Conservation (phyloP, 2,113 vertebrate genomes). For the Hippotragus niger region DNA sequence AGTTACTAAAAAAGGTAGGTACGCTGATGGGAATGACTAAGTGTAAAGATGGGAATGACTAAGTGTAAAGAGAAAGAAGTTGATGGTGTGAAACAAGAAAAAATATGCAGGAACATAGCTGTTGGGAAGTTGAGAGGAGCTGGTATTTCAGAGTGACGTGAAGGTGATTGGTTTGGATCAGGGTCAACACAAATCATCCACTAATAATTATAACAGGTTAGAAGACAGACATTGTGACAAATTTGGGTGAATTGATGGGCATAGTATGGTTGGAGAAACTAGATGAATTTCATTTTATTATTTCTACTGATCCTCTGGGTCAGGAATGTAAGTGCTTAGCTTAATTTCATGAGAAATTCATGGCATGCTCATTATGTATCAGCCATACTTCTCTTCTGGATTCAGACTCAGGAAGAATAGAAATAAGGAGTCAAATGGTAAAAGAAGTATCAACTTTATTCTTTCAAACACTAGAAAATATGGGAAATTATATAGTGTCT, state of each 20-base stretch:
- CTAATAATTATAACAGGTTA: background rate
- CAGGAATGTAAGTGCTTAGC: background rate
- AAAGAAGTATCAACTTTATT: background rate
- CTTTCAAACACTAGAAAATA: background rate
- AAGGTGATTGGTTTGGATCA: background rate
- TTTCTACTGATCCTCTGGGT: background rate
- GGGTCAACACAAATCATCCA: too few species aligned
- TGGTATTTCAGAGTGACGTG: background rate
- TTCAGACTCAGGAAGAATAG: background rate
- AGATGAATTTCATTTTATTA: background rate
- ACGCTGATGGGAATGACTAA: background rate
- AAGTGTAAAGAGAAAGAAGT: background rate
- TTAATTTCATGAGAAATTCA: background rate
- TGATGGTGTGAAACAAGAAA: background rate
- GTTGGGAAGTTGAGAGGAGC: background rate
- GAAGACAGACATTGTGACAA: background rate
- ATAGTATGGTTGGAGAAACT: background rate
- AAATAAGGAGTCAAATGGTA: background rate
- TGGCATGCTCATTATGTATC: background rate
- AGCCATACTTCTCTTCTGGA: background rate
- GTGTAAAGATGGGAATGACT: background rate
- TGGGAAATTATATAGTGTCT: background rate
- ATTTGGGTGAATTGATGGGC: background rate
- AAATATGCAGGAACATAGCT: background rate
- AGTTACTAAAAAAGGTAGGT: background rate